These are phyloP conservation scores for Gobiocypris rarus DNA, from an alignment of 2,113 vertebrate species.

Conservation along the genomic window DNA sequence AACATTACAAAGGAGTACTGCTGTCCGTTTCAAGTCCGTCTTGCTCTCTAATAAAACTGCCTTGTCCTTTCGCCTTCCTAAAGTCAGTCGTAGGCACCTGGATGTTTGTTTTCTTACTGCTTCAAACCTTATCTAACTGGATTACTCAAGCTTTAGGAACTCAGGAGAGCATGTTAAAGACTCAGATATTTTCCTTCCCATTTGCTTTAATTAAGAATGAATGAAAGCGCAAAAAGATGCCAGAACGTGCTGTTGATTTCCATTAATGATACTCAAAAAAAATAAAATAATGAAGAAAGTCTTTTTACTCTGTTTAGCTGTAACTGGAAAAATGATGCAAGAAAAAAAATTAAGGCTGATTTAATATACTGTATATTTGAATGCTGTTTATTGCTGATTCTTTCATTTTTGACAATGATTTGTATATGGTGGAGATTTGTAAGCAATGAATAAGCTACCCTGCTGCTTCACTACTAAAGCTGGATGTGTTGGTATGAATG, in stretches of 20 bases:
- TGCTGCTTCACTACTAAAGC: slow-evolving; percentile 68
- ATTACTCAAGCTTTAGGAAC: slow-evolving; percentile 56
- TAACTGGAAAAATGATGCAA: slow-evolving; percentile 55
- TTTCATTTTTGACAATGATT: slow-evolving; percentile 72
- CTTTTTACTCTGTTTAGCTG: slow-evolving; percentile 64
- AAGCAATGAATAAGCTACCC: slow-evolving; percentile 74
- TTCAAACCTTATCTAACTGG: slow-evolving; percentile 70
- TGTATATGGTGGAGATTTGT: slow-evolving; percentile 74
- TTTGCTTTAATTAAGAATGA: slow-evolving; percentile 50
- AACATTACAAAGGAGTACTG: slow-evolving; percentile 48
- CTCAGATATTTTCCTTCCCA: slow-evolving; percentile 56
- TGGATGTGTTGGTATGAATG: slow-evolving; percentile 53
- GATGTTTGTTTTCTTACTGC: slow-evolving; percentile 65
- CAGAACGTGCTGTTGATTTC: slow-evolving; percentile 56
- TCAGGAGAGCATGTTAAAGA: slow-evolving; percentile 63
- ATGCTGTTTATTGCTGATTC: slow-evolving; percentile 66
- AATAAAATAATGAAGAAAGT: slow-evolving; percentile 70
- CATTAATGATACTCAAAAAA: slow-evolving; percentile 57
- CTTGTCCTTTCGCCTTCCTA: slow-evolving; percentile 56
- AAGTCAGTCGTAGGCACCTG: slow-evolving; percentile 69
- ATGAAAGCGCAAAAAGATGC: slow-evolving; percentile 43
- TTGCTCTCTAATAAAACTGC: slow-evolving; percentile 43
- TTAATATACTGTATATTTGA: slow-evolving; percentile 72
- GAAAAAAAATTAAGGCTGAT: slow-evolving; percentile 60
- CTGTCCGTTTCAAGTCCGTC: slow-evolving; percentile 52